Evolutionary conservation across 2,888 invertebrate species (phyloP), one percentile per base, ranked within the genome.

Genomic region (Nyleta sp.): DNA sequence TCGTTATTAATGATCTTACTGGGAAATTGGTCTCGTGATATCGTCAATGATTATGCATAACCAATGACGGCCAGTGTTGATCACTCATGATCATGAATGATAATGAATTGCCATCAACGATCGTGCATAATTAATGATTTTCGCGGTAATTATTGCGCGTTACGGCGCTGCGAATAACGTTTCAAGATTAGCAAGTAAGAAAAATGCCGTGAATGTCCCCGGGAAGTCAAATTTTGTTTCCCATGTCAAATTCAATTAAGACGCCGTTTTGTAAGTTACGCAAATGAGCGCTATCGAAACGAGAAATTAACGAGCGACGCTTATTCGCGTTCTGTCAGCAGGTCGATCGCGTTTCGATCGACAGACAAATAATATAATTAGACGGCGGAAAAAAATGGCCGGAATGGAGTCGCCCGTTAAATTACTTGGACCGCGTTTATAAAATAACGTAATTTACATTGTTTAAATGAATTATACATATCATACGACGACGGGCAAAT

Each of bases 11-110:
- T 62, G 71, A 62, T 55, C 60, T 60, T 71, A 18, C 15, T 0
- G 11, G 60, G 53, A 62, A 71, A 71, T 71, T 62, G 53, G 53
- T 55, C 44, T 24, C 60, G 70, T 20, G 60, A 11, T 71, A 62
- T 53, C 53, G 38, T 50, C 48, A 59, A 62, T 71, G 62, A 60
- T 62, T 71, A 71, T 71, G 71, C 53, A 62, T 71, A 55, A 53
- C 62, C 55, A 72, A 62, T 62, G 55, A 72, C 46, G 71, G 44
- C 18, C 46, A 33, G 46, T 44, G 72, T 55, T 71, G 72, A 72
- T 72, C 72, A 64, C 33, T 72, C 48, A 48, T 38, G 72, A 72
- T 72, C 72, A 64, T 64, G 72, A 64, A 64, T 72, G 72, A 72
- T 64, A 72, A 72, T 55, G 55, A 38, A 64, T 55, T 3, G 62